Evolutionary conservation across 2,888 invertebrate genomes (phyloP), one percentile per base, ranked within the genome.

Genomic region (Athalia cordata): DNA sequence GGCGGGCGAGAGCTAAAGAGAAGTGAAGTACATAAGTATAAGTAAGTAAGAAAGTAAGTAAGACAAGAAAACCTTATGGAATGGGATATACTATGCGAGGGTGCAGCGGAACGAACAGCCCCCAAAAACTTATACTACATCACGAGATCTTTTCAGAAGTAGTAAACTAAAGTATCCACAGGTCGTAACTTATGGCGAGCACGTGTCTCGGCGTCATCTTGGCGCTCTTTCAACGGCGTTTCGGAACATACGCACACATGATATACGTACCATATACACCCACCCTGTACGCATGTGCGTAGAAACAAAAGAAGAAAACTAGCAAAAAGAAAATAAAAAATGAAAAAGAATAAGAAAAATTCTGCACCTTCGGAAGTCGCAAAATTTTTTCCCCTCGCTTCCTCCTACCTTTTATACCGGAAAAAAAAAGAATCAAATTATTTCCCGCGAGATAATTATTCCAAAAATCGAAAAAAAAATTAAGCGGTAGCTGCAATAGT

Each of bases 141-240:
- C 43, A 64, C 15, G 68, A 49, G 52, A 52, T 15, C 49, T 75
- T 52, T 75, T 43, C 11, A 75, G 43, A 75, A 75, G 75, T 50
- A 62, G 75, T 75, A 75, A 75, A 75, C 43, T 43, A 64, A 64
- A 75, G 75, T 75, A 75, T 75, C 75, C 75, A 75, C 75, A 75
- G 75, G 75, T 75, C 75, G 64, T 64, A 75, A 64, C 61, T 62
- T 64, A 50, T 75, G 75, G 62, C 47, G 47, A 62, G 64, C 75
- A 75, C 75, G 75, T 75, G 75, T 75, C 61, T 50, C 50, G 75
- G 55, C 72, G 72, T 59, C 72, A 5, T 59, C 68, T 43, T 68
- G 68, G 15, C 50, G 68, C 43, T 72, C 47, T 59, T 50, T n/a
- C 9, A 55, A n/a, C 8, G n/a, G n/a, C 43, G 45, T 43, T 72